These are phyloP conservation scores for Malurus alboscapulatus DNA, from an alignment of 2,113 vertebrate genomes.

Conservation along the genomic window DNA sequence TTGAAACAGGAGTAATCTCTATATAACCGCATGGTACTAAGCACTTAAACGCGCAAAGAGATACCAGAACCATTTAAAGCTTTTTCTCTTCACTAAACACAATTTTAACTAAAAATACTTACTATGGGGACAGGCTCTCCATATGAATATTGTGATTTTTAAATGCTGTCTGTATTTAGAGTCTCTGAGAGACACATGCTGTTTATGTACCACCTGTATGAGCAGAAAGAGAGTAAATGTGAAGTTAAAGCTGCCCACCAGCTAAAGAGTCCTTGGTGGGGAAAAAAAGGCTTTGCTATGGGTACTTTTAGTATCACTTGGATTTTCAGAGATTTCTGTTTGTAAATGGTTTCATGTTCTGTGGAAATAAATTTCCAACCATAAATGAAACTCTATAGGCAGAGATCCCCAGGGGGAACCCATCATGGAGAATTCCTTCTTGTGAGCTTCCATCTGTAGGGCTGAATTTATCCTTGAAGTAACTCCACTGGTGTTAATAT, in stretches of 20 bases:
- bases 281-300: neutral
- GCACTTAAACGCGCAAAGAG: neutral
- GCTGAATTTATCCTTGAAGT: neutral
- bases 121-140: neutral
- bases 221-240: neutral
- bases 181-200: neutral
- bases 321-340: neutral
- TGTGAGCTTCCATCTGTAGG: neutral
- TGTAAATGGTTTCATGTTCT: neutral
- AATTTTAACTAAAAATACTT: neutral
- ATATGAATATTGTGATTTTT: neutral
- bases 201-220: neutral
- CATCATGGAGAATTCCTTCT: neutral
- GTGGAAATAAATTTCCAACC: neutral
- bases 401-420: neutral
- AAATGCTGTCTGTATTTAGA: neutral
- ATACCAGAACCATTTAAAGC: neutral
- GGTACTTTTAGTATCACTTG: neutral
- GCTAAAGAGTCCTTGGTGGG: neutral
- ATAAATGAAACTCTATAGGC: neutral
- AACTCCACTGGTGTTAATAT: neutral
- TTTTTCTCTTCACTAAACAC: neutral
- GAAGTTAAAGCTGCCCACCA: neutral
- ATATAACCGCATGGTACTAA: neutral
- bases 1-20: neutral